A percentile compares a stretch with the other conserved stretches of the same genome.
These are phyloP conservation scores for Paracanthobrama guichenoti DNA, from an alignment of 2,113 vertebrate species.

Conservation along the genomic window DNA sequence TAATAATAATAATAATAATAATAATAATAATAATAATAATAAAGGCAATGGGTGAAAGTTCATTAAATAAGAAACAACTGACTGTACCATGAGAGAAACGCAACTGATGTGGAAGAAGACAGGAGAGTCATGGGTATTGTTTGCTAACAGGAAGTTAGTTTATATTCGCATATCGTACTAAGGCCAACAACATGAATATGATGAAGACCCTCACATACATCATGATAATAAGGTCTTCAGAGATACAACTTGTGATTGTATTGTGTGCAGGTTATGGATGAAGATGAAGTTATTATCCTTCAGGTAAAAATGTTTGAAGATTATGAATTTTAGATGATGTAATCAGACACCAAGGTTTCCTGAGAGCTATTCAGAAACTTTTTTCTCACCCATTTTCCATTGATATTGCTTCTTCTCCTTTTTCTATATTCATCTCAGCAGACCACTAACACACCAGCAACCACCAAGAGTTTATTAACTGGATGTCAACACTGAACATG, in stretches of 20 bases:
- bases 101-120: neutral
- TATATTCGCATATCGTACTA: neutral
- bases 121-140: neutral
- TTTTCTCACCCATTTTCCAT: neutral
- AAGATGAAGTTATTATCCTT: neutral
- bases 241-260: neutral
- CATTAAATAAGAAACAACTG: slow-evolving; percentile 18
- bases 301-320: neutral
- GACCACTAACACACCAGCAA: neutral
- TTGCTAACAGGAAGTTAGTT: neutral
- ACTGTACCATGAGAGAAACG: slow-evolving; percentile 4
- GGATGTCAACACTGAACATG: neutral
- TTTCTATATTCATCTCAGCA: neutral
- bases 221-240: slow-evolving; percentile 5
- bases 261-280: neutral
- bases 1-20: no score
- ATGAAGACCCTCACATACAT: neutral
- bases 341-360: neutral
- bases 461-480: neutral
- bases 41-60: neutral
- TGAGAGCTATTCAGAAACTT: neutral
- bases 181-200: slow-evolving; percentile 21
- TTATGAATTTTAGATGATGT: neutral
- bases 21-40: slow-evolving; percentile 8
- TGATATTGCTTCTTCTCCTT: neutral